A percentile compares a stretch with the other conserved stretches of the same genome.
Evolutionary conservation across 2,113 vertebrate genomes (phyloP).

Genomic region (Amphilophus citrinellus): DNA sequence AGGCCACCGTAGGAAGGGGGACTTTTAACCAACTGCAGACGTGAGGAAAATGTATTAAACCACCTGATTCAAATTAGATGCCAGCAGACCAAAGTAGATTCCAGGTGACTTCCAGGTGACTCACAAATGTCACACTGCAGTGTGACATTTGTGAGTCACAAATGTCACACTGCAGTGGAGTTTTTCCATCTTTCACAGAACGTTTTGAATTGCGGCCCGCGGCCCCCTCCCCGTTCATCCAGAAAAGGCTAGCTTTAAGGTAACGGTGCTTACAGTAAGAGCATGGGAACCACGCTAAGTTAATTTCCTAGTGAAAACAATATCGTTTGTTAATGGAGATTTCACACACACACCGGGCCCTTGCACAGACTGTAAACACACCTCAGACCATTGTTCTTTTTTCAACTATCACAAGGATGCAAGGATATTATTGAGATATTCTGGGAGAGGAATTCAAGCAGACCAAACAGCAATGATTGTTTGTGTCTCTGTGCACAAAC

Average conservation of each 20-base stretch:
- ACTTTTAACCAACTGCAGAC: background rate
- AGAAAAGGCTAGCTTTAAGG: background rate
- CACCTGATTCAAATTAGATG: background rate
- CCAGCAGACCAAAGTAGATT: background rate
- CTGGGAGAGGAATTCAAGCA: slow-evolving; percentile 68
- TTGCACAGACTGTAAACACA: slow-evolving; percentile 62
- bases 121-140: background rate
- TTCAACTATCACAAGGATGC: slow-evolving; percentile 48
- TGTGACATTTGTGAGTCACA: background rate
- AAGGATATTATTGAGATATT: slow-evolving; percentile 48
- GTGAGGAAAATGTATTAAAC: background rate
- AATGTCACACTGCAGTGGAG: background rate
- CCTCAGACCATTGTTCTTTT: slow-evolving; percentile 52
- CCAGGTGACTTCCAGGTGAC: background rate
- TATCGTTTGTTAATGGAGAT: slow-evolving; percentile 48
- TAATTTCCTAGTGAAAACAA: slow-evolving; percentile 47
- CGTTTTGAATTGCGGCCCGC: background rate
- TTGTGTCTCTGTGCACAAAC: slow-evolving; percentile 58
- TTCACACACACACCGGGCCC: slow-evolving; percentile 55
- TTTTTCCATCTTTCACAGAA: background rate
- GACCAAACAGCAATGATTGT: slow-evolving; percentile 73
- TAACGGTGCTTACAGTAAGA: background rate
- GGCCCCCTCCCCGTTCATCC: background rate
- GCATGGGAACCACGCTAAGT: slow-evolving; percentile 43
- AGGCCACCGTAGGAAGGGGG: background rate